Evolutionary conservation across 2,888 invertebrate genomes (phyloP).

Genomic region (Seira musarum): DNA sequence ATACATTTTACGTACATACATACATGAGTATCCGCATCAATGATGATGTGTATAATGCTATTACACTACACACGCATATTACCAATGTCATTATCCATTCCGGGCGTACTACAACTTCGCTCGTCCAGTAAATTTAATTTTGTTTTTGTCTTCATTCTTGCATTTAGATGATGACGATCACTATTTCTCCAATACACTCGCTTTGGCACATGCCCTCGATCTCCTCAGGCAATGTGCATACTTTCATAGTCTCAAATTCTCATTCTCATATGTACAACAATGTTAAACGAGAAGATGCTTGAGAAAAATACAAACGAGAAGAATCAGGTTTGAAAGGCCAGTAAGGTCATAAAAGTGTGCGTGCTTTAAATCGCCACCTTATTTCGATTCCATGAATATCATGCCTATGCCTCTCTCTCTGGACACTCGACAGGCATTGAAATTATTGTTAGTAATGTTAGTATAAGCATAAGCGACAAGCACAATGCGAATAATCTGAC

Average conservation of each 20-base stretch:
- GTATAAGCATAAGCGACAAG: too few species aligned
- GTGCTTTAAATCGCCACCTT: not conserved
- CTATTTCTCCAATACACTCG: not conserved
- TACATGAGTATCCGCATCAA: too few species aligned
- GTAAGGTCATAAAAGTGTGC: slow-evolving; percentile 15
- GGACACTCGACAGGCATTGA: too few species aligned
- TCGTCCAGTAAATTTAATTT: not conserved
- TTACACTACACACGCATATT: too few species aligned
- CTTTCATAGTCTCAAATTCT: not conserved
- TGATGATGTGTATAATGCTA: too few species aligned
- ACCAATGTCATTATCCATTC: not conserved
- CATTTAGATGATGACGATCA: not conserved
- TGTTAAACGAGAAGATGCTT: not conserved
- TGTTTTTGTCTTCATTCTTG: not conserved
- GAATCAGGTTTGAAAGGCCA: not conserved
- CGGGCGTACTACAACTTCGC: not conserved
- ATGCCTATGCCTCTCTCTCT: too few species aligned
- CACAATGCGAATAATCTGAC: too few species aligned
- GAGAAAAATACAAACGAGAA: not conserved
- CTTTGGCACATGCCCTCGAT: slow-evolving; percentile 11
- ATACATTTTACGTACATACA: not conserved
- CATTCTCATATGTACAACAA: too few species aligned
- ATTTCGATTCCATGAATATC: not conserved
- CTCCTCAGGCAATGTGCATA: not conserved
- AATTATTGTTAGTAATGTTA: too few species aligned